Percentiles rank a stretch among this genome's conserved stretches.
These are phyloP conservation scores for Maylandia zebra DNA, from an alignment of 2,113 vertebrate genomes.

Conservation along the genomic window DNA sequence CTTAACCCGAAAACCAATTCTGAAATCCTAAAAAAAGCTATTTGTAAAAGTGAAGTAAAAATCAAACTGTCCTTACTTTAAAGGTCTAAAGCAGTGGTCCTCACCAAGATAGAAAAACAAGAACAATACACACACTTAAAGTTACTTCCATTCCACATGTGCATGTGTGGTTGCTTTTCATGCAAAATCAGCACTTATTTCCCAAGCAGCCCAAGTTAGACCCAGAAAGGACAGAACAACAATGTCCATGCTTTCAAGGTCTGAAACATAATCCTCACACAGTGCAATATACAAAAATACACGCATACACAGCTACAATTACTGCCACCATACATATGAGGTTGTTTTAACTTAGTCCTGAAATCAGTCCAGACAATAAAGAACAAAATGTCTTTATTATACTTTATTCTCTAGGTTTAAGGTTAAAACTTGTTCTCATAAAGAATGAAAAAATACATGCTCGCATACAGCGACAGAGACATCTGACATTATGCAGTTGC, in stretches of 20 bases:
- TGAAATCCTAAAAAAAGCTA: not conserved
- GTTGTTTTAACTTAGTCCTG: not conserved
- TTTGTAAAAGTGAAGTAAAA: not conserved
- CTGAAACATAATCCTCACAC: not conserved
- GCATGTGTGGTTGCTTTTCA: not conserved
- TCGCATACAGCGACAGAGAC: not conserved
- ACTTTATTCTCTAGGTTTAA: not conserved
- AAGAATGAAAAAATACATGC: conserved; percentile 1
- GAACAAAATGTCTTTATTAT: not conserved
- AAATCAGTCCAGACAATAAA: not conserved
- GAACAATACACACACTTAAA: not conserved
- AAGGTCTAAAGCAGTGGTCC: not conserved
- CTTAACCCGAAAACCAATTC: not conserved
- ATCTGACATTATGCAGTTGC: not conserved
- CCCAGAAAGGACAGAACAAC: not conserved
- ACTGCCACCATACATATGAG: not conserved
- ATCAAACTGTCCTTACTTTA: not conserved
- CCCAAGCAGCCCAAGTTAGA: not conserved
- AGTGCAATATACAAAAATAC: not conserved
- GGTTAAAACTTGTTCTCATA: not conserved
- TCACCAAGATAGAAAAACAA: not conserved
- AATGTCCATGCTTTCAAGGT: not conserved
- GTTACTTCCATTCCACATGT: not conserved
- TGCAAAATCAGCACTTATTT: not conserved
- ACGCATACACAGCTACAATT: not conserved